These are phyloP conservation scores for Drosophila pandora DNA, from an alignment of 1,140 invertebrate genomes.

Conservation along the genomic window DNA sequence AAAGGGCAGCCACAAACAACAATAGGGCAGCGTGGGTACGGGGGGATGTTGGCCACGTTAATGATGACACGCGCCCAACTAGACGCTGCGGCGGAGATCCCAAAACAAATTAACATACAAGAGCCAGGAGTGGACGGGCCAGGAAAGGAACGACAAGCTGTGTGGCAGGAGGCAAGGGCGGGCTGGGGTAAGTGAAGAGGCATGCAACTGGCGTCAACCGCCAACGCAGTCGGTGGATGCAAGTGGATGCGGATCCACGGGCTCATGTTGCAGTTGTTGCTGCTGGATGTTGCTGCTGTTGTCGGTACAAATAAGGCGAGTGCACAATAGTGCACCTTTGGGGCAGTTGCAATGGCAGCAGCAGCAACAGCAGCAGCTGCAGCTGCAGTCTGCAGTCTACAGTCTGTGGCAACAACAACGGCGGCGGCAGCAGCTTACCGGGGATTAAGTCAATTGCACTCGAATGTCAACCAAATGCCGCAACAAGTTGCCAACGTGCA, in stretches of 20 bases:
- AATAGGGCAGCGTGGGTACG: slow-evolving; percentile 32
- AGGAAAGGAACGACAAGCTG: slow-evolving; percentile 14
- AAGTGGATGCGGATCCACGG: slow-evolving; percentile 34
- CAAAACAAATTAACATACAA: slow-evolving; percentile 81
- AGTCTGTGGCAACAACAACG: slow-evolving; percentile 18
- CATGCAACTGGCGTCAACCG: slow-evolving; percentile 37
- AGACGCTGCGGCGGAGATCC: slow-evolving; percentile 64
- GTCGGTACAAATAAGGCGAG: slow-evolving; percentile 77
- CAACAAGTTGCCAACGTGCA: slow-evolving; percentile 77
- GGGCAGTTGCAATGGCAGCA: slow-evolving; percentile 19
- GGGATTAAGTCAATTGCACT: slow-evolving; percentile 80
- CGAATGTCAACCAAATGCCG: slow-evolving; percentile 77
- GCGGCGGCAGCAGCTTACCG: slow-evolving; percentile 56
- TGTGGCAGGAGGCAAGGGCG: neutral
- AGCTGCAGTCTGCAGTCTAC: neutral
- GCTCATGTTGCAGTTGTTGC: slow-evolving; percentile 36
- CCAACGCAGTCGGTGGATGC: slow-evolving; percentile 43
- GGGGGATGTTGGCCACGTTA: slow-evolving; percentile 62
- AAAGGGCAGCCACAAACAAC: slow-evolving; percentile 52
- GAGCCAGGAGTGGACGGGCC: slow-evolving; percentile 28
- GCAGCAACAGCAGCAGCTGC: slow-evolving; percentile 26
- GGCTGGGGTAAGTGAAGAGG: neutral
- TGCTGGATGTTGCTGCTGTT: slow-evolving; percentile 54
- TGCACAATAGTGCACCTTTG: slow-evolving; percentile 66
- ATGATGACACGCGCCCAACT: slow-evolving; percentile 78